A percentile compares a stretch with the other conserved stretches of the same genome.
Conservation (phyloP, 1,140 invertebrate species). For the Halotydeus destructor region DNA sequence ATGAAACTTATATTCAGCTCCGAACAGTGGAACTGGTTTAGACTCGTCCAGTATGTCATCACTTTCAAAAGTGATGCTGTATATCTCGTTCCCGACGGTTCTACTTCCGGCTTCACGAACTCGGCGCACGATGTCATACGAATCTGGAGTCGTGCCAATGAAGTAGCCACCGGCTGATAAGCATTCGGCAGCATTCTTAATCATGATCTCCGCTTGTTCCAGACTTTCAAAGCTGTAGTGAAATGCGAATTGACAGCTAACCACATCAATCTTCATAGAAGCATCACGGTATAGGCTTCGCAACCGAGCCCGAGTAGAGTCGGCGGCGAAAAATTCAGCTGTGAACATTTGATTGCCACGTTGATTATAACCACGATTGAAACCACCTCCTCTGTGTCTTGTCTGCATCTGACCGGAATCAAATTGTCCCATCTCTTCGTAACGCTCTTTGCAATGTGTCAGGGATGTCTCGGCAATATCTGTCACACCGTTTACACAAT, state of each 20-base stretch:
- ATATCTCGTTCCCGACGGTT: slow-evolving; percentile 69
- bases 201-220: slow-evolving; percentile 71
- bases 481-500: slow-evolving; percentile 17
- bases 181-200: slow-evolving; percentile 73
- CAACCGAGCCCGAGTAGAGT: slow-evolving; percentile 54
- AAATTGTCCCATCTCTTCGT: slow-evolving; percentile 13
- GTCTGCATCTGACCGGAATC: no score
- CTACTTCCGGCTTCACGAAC: neutral
- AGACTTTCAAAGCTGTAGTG: slow-evolving; percentile 59
- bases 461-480: slow-evolving; percentile 85
- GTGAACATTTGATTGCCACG: slow-evolving; percentile 30
- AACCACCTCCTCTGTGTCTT: no score
- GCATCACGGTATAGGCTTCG: slow-evolving; percentile 28
- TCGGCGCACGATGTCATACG: slow-evolving; percentile 56
- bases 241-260: slow-evolving; percentile 93
- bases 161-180: slow-evolving; percentile 76
- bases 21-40: slow-evolving; percentile 58
- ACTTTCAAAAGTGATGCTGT: slow-evolving; percentile 49
- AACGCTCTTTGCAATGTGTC: slow-evolving; percentile 35
- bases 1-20: slow-evolving; percentile 86
- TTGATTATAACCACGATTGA: slow-evolving; percentile 10
- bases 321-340: slow-evolving; percentile 77
- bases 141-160: slow-evolving; percentile 86
- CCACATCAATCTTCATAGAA: slow-evolving; percentile 58
- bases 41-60: slow-evolving; percentile 23